Evolutionary conservation across 1,140 invertebrate species (phyloP).

Genomic region (Zophobas atratus): DNA sequence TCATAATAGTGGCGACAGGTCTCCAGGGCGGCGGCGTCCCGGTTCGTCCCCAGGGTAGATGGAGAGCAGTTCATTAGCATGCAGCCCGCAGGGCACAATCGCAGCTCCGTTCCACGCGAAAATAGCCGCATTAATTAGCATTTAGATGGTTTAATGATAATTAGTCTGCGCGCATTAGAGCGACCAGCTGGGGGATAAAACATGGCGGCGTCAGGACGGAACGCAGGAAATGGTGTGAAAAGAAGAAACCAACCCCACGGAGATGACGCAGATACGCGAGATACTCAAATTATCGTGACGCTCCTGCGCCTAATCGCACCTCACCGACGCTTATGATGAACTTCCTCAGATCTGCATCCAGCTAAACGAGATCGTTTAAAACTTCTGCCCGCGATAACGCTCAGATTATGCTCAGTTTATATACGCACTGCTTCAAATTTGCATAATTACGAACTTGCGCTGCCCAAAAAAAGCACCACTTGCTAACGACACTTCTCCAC

Average conservation of each 20-base stretch:
- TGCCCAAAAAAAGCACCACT: constrained; percentile 18
- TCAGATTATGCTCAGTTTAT: constrained; percentile 54
- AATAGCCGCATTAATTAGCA: constrained; percentile 73
- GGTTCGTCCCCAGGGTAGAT: constrained; percentile 20
- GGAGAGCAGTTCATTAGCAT: constrained; percentile 67
- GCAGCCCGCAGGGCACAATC: constrained; percentile 64
- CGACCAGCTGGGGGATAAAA: constrained; percentile 65
- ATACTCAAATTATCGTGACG: constrained; percentile 60
- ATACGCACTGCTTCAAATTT: constrained; percentile 49
- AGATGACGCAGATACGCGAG: constrained; percentile 51
- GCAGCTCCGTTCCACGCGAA: constrained; percentile 67
- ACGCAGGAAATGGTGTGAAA: constrained; percentile 64
- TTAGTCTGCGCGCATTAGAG: constrained; percentile 66
- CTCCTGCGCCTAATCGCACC: constrained; percentile 54
- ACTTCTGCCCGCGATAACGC: constrained; percentile 55
- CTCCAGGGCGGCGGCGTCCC: constrained; percentile 29
- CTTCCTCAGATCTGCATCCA: constrained; percentile 52
- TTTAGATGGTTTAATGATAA: constrained; percentile 73
- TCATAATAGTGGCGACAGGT: constrained; percentile 28
- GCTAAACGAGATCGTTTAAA: constrained; percentile 60
- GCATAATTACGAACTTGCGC: constrained; percentile 42
- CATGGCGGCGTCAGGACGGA: constrained; percentile 55
- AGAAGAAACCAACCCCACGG: constrained; percentile 57
- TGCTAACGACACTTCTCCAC: constrained; percentile 13
- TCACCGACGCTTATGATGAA: constrained; percentile 60